Evolutionary conservation across 2,797 vertebrate species (phyloP).

Genomic region (Phataginus tricuspis): DNA sequence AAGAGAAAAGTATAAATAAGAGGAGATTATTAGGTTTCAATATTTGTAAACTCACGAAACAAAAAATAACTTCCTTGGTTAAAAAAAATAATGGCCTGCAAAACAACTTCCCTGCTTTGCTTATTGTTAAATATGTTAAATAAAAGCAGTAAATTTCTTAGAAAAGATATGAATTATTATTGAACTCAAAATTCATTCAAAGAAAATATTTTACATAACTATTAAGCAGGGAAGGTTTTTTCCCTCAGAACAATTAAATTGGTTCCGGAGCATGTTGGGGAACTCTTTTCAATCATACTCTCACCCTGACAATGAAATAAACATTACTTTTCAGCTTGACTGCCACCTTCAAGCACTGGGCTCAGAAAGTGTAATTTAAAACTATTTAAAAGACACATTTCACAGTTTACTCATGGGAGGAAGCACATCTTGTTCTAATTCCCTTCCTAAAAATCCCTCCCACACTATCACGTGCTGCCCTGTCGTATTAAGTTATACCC

Average conservation of each 20-base stretch:
- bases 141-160: slow-evolving; percentile 19
- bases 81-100: not conserved
- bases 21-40: not conserved
- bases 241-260: not conserved
- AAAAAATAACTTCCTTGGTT: not conserved
- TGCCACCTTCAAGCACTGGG: not conserved
- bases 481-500: not conserved
- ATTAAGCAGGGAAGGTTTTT: not conserved
- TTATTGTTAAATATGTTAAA: slow-evolving; percentile 4
- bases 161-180: not conserved
- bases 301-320: slow-evolving; percentile 40
- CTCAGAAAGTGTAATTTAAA: slow-evolving; percentile 67
- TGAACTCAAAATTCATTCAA: slow-evolving; percentile 20
- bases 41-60: not conserved
- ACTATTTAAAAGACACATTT: slow-evolving; percentile 62
- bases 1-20: not conserved
- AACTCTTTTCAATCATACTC: not conserved
- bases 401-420: slow-evolving; percentile 58
- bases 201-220: not conserved
- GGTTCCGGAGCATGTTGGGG: not conserved
- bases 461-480: not conserved
- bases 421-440: slow-evolving; percentile 61
- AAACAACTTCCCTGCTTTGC: not conserved
- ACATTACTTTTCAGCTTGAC: not conserved
- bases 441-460: slow-evolving; percentile 7